Evolutionary conservation across 92 coral and sea anemone species (phyloP), one percentile per base, ranked within the genome.

Genomic region (Umimayanthus kanabou): DNA sequence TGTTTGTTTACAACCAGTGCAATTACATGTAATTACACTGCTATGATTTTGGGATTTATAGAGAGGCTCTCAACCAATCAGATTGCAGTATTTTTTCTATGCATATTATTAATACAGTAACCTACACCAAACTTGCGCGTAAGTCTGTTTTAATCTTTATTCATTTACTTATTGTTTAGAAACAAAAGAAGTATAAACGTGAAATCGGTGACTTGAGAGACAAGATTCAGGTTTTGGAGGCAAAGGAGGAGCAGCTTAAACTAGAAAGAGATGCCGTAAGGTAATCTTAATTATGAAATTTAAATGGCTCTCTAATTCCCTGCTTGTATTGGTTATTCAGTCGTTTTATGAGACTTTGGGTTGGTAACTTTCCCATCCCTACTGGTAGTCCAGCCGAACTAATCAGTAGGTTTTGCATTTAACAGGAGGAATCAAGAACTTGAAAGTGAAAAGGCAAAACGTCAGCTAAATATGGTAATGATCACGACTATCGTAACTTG

Each of bases 181-280:
- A 97, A 89, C 92, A 90, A 64, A 93, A 92, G 84, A 97, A 97
- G 43, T 89, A 95, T 87, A 97, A 92, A 85, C 93, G 92, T 77
- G 96, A 95, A 55, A 91, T 93, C 23, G 87, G 86, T 50, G 92
- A 95, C 57, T 81, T 97, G 25, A 85, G 86, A 89, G 98, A 95
- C 88, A 93, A 89, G 85, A 84, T 94, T 11, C 98, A 95, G 79
- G 81, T 95, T 43, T 66, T 95, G 71, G 95, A 95, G 79, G 95
- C 96, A 45, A 95, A 95, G 40, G 98, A 95, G 85, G 96, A 97
- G 74, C 96, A 93, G 78, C 89, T 96, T 2, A 90, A 87, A 53
- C 95, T 96, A 0, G 99, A 97, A 82, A 90, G 87, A 71, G 99
- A 97, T 39, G 91, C 98, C 22, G 91, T 92, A 25, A 93, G 90